Evolutionary conservation across 2,797 vertebrate species (phyloP).

Genomic region (Adrianichthys oophorus): DNA sequence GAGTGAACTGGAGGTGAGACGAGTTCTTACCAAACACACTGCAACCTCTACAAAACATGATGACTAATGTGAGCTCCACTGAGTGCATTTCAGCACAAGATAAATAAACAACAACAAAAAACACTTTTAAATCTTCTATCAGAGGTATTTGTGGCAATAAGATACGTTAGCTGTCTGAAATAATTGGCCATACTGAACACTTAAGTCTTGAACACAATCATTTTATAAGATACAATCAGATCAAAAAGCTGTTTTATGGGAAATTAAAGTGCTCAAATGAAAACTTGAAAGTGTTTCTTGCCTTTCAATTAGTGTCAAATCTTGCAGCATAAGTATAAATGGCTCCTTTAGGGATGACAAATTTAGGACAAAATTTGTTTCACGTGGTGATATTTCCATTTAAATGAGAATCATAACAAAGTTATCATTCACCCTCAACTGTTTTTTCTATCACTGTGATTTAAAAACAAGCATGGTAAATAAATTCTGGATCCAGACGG

Average conservation of each 20-base stretch:
- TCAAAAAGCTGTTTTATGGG: constrained; percentile 56
- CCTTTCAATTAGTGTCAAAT: not conserved
- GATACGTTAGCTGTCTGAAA: constrained; percentile 62
- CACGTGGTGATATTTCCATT: not conserved
- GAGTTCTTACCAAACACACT: constrained; percentile 32
- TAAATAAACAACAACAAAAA: constrained; percentile 66
- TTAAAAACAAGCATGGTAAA: constrained; percentile 19
- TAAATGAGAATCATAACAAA: constrained; percentile 8
- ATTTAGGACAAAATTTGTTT: constrained; percentile 7
- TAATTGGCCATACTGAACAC: constrained; percentile 62
- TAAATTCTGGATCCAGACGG: not conserved
- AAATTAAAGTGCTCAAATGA: constrained; percentile 75
- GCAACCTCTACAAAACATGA: constrained; percentile 36
- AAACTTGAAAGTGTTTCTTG: constrained; percentile 42
- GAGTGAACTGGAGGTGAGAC: constrained; percentile 35
- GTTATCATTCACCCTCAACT: constrained; percentile 11
- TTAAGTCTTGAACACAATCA: constrained; percentile 67
- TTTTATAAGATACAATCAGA: constrained; percentile 70
- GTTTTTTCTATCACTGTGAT: constrained; percentile 18
- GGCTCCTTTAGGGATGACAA: constrained; percentile 1
- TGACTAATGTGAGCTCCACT: constrained; percentile 42
- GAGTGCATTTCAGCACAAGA: constrained; percentile 61
- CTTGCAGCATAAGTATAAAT: constrained; percentile 23
- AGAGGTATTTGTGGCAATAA: constrained; percentile 68
- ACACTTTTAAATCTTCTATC: constrained; percentile 52